Conservation (phyloP, 2,888 invertebrate genomes). For the Pseudococcus longispinus region DNA sequence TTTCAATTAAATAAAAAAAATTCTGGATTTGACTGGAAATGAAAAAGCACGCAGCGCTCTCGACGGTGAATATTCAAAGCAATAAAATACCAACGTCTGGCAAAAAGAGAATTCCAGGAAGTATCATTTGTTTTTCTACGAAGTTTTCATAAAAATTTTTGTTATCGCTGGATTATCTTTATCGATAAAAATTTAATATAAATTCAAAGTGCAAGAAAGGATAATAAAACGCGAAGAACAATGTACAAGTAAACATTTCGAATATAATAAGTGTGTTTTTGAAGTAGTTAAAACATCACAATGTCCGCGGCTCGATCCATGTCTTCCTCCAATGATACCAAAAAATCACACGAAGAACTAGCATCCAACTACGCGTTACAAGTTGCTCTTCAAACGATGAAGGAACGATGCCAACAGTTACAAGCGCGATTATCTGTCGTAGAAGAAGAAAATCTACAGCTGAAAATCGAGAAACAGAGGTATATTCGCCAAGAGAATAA, state of each 20-base stretch:
- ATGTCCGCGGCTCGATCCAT: slow-evolving; percentile 2
- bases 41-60: too few species aligned
- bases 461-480: slow-evolving; percentile 64
- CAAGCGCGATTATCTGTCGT: slow-evolving; percentile 74
- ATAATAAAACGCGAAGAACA: neutral
- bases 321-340: slow-evolving; percentile 18
- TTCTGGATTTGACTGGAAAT: too few species aligned
- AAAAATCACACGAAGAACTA: slow-evolving; percentile 54
- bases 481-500: slow-evolving; percentile 49
- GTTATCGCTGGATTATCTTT: neutral
- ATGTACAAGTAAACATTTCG: neutral
- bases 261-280: neutral
- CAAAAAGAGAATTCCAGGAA: neutral
- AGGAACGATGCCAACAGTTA: slow-evolving; percentile 78
- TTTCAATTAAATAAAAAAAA: too few species aligned
- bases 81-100: too few species aligned
- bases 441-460: slow-evolving; percentile 78
- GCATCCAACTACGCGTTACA: slow-evolving; percentile 61
- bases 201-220: neutral
- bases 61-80: too few species aligned
- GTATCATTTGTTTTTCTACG: neutral
- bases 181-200: neutral
- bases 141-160: too few species aligned
- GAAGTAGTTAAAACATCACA: neutral
- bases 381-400: slow-evolving; percentile 79